Conservation (phyloP, 2,888 invertebrate species). For the Nemurella pictetii region DNA sequence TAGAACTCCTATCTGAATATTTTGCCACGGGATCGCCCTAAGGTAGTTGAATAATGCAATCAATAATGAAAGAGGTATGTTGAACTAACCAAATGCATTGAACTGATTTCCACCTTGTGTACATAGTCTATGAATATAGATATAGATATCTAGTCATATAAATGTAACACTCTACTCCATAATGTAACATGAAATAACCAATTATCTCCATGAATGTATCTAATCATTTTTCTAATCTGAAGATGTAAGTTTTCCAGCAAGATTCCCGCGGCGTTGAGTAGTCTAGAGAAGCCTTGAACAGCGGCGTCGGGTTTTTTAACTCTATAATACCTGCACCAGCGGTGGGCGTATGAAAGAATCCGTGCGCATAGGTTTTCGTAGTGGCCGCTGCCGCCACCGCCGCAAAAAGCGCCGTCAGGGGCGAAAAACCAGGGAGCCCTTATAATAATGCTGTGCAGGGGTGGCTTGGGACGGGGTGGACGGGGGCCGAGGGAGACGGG, state of each 20-base stretch:
- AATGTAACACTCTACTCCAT: neutral
- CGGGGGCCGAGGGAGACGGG: neutral
- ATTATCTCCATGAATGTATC: neutral
- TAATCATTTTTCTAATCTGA: neutral
- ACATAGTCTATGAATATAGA: neutral
- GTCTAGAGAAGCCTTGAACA: neutral
- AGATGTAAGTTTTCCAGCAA: neutral
- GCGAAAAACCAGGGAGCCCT: neutral
- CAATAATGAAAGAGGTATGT: neutral
- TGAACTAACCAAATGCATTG: neutral
- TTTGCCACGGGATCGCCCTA: neutral
- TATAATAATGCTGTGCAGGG: neutral
- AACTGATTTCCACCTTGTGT: neutral
- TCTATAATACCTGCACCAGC: neutral
- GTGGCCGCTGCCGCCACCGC: neutral
- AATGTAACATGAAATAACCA: neutral
- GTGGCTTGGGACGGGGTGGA: neutral
- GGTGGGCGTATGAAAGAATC: neutral
- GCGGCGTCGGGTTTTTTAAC: neutral
- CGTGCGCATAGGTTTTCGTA: neutral
- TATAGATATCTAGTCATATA: neutral
- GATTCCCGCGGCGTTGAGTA: neutral
- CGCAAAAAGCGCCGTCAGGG: neutral
- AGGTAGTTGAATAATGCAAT: neutral
- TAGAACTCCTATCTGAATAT: neutral